Evolutionary conservation across 1,140 invertebrate genomes (phyloP).

Genomic region (Nasonia longicornis): DNA sequence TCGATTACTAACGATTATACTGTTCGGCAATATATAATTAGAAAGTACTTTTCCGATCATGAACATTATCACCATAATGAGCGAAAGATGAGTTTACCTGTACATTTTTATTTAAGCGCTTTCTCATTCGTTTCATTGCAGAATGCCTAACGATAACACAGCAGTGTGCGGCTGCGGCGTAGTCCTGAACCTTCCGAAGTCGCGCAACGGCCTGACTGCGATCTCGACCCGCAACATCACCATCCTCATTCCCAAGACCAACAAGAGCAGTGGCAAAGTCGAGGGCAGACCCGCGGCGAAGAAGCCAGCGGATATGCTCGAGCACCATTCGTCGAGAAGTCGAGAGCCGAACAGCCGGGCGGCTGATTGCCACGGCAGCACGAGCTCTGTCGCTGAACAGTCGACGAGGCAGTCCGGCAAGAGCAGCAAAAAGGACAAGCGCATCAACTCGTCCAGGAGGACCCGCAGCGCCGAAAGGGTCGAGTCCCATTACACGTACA

Average conservation of each 20-base stretch:
- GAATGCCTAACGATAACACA: slow-evolving; percentile 64
- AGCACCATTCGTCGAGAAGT: background rate
- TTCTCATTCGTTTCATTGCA: slow-evolving; percentile 47
- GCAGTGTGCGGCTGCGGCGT: slow-evolving; percentile 60
- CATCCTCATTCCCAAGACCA: slow-evolving; percentile 55
- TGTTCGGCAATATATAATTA: too few relatives aligned
- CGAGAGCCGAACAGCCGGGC: slow-evolving; percentile 43
- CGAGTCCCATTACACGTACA: slow-evolving; percentile 66
- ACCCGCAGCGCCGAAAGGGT: slow-evolving; percentile 63
- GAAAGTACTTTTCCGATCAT: too few relatives aligned
- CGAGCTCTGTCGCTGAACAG: slow-evolving; percentile 58
- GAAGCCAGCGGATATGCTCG: background rate
- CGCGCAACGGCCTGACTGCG: slow-evolving; percentile 53
- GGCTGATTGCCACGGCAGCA: slow-evolving; percentile 55
- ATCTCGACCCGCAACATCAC: slow-evolving; percentile 54
- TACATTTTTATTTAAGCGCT: background rate
- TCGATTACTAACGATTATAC: too few relatives aligned
- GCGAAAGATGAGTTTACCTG: too few relatives aligned
- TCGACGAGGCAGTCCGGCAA: slow-evolving; percentile 41
- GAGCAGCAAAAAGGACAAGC: slow-evolving; percentile 55
- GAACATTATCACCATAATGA: too few relatives aligned
- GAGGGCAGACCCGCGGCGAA: slow-evolving; percentile 29
- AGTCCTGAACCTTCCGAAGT: slow-evolving; percentile 54
- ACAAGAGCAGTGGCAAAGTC: slow-evolving; percentile 45
- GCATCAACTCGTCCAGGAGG: slow-evolving; percentile 60